A percentile compares a stretch with the other conserved stretches of the same genome.
Conservation (phyloP, 1,140 invertebrate genomes). For the Leptinotarsa undecemlineata region DNA sequence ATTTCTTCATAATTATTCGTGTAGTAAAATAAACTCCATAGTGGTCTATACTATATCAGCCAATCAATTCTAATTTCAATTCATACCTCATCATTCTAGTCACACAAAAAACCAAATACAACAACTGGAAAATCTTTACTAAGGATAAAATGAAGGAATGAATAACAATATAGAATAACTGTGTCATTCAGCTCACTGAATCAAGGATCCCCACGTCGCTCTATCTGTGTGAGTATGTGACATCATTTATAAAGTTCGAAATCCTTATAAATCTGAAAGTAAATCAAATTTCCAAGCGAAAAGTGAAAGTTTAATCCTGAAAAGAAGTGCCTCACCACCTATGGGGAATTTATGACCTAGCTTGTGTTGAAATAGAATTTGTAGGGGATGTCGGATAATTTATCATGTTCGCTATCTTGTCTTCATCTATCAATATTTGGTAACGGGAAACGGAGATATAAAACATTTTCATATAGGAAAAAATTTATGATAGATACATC, state of each 20-base stretch:
- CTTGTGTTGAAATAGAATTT: constrained; percentile 45
- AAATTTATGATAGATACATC: constrained; percentile 22
- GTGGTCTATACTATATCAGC: too few relatives aligned
- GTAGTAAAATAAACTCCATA: too few relatives aligned
- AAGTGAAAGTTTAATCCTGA: constrained; percentile 48
- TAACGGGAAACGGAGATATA: constrained; percentile 28
- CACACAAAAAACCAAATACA: too few relatives aligned
- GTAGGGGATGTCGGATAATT: constrained; percentile 43
- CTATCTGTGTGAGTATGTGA: constrained; percentile 3
- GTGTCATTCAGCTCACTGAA: background rate
- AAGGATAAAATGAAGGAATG: too few relatives aligned
- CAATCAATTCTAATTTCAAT: too few relatives aligned
- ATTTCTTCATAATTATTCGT: too few relatives aligned
- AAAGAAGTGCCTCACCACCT: constrained; percentile 43
- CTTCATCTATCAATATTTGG: constrained; percentile 45
- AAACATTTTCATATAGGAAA: constrained; percentile 44
- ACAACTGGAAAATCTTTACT: too few relatives aligned
- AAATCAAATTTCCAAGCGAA: constrained; percentile 48
- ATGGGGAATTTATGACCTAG: constrained; percentile 45
- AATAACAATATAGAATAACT: too few relatives aligned
- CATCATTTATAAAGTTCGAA: constrained; percentile 30
- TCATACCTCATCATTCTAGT: too few relatives aligned
- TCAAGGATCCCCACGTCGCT: background rate
- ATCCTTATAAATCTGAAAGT: constrained; percentile 41
- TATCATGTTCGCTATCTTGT: constrained; percentile 46